phyloP scores from a whole-genome alignment of 2,113 vertebrate species.

The Pituophis catenifer region DNA sequence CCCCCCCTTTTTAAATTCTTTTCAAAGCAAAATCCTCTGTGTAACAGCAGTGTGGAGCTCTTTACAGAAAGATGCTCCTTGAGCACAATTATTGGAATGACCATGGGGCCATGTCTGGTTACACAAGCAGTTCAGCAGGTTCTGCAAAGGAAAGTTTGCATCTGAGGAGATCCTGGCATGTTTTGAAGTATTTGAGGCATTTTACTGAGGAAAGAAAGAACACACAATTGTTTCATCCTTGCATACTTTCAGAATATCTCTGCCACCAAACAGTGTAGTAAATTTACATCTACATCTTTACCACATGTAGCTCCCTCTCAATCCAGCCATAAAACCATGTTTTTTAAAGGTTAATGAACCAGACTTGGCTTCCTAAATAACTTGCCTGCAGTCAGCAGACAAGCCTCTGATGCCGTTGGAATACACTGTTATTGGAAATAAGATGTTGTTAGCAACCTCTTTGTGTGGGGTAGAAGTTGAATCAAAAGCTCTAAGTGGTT shows the following conservation, averaged over 20 bases:
- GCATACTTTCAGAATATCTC: neutral
- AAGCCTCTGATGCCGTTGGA: constrained; percentile 57
- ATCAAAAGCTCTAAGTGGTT: constrained; percentile 62
- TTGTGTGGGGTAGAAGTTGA: constrained; percentile 70
- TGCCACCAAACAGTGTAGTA: neutral
- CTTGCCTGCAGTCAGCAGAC: constrained; percentile 59
- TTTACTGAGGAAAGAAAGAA: neutral
- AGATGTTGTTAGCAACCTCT: constrained; percentile 68
- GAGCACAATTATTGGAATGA: neutral
- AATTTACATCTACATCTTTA: constrained; percentile 7
- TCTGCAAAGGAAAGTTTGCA: neutral
- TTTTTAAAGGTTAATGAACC: constrained; percentile 39
- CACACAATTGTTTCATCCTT: neutral
- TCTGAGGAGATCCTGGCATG: neutral
- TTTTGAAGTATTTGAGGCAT: neutral
- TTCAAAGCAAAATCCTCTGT: neutral
- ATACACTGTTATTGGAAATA: constrained; percentile 68
- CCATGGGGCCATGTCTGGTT: neutral
- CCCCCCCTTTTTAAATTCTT: neutral
- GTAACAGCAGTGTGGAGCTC: neutral
- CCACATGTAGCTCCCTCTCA: constrained; percentile 32
- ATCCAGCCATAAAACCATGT: constrained; percentile 47
- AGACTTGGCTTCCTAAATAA: constrained; percentile 42
- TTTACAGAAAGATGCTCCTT: neutral
- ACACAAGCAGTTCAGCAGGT: neutral